A percentile compares a stretch with the other conserved stretches of the same genome.
Conservation (phyloP, 1,140 invertebrate genomes). For the Drosophila aff. region DNA sequence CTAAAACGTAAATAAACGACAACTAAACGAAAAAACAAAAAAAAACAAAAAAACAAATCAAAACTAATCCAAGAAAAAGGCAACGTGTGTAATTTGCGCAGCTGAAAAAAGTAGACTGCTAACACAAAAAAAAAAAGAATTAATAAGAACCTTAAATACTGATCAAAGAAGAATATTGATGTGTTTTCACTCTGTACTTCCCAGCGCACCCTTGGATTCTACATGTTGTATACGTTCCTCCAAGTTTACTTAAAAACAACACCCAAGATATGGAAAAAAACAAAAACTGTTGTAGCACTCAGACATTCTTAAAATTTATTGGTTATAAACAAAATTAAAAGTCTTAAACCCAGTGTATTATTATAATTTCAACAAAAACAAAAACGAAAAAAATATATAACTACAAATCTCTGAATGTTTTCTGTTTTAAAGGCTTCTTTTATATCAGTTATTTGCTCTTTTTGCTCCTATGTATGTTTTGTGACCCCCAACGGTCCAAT, state of each 20-base stretch:
- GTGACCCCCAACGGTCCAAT: constrained; percentile 22
- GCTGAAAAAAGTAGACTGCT: constrained; percentile 39
- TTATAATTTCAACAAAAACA: constrained; percentile 17
- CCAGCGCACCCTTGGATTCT: constrained; percentile 29
- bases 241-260: constrained; percentile 43
- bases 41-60: constrained; percentile 38
- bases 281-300: constrained; percentile 12
- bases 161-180: constrained; percentile 50
- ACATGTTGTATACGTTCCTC: constrained; percentile 65
- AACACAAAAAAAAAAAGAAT: constrained; percentile 11
- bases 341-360: constrained; percentile 60
- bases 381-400: background rate
- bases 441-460: constrained; percentile 4
- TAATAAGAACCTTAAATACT: constrained; percentile 44
- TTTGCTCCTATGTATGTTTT: constrained; percentile 9
- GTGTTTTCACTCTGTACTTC: constrained; percentile 50
- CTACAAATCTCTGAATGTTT: constrained; percentile 27
- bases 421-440: constrained; percentile 26
- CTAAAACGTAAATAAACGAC: constrained; percentile 45
- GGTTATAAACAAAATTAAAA: constrained; percentile 21
- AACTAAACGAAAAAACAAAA: constrained; percentile 13
- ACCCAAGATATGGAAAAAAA: constrained; percentile 16
- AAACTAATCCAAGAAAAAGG: constrained; percentile 56
- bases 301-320: constrained; percentile 20
- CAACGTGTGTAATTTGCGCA: constrained; percentile 41